These are phyloP conservation scores for Actinia tenebrosa DNA, from an alignment of 64 coral and sea anemone genomes.

Conservation along the genomic window DNA sequence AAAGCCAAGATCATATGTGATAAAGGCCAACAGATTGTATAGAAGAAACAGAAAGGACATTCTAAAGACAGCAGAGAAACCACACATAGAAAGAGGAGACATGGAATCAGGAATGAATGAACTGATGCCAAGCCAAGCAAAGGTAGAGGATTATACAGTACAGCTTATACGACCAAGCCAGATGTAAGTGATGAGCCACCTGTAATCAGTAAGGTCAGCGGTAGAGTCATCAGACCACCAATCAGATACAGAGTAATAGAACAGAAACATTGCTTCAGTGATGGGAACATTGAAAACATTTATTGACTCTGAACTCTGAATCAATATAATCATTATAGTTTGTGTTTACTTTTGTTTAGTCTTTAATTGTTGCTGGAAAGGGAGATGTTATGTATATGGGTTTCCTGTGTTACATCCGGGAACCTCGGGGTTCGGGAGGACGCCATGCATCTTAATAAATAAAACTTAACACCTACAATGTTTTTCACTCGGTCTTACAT, in stretches of 20 bases:
- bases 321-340: too few species aligned
- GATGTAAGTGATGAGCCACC: background rate
- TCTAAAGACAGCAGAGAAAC: background rate
- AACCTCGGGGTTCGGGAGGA: too few species aligned
- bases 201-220: background rate
- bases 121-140: background rate
- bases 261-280: too few species aligned
- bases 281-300: too few species aligned
- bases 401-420: too few species aligned
- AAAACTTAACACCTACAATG: too few species aligned
- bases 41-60: conserved; percentile 2
- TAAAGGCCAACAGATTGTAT: background rate
- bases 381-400: too few species aligned
- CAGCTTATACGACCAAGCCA: background rate
- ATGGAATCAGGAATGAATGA: background rate
- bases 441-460: too few species aligned
- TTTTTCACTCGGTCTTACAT: too few species aligned
- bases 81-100: background rate
- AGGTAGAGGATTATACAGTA: background rate
- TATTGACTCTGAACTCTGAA: too few species aligned
- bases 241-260: background rate
- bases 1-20: background rate
- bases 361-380: too few species aligned
- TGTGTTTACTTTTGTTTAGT: too few species aligned
- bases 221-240: background rate